A percentile compares a stretch with the other conserved stretches of the same genome.
Conservation (phyloP, 2,888 invertebrate genomes). For the Pocota personata region DNA sequence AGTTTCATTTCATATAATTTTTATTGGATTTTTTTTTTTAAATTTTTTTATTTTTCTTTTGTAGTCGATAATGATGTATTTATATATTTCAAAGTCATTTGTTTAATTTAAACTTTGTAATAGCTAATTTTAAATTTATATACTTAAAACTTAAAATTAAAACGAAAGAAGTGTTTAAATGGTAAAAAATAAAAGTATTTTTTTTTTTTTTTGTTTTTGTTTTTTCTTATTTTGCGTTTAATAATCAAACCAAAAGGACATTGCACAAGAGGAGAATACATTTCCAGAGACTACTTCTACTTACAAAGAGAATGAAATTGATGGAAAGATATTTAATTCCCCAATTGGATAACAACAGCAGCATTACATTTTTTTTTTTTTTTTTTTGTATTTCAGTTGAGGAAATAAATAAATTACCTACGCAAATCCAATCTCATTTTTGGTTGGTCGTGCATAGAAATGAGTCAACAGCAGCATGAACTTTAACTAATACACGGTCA, state of each 20-base stretch:
- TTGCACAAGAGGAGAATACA: conserved; percentile 28
- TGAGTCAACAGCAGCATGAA: conserved; percentile 65
- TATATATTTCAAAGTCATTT: conserved; percentile 73
- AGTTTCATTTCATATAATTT: conserved; percentile 68
- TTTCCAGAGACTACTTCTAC: background rate
- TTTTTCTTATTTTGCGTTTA: conserved; percentile 14
- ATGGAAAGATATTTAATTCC: background rate
- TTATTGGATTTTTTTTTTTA: conserved; percentile 46
- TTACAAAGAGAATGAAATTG: background rate
- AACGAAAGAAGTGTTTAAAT: conserved; percentile 57
- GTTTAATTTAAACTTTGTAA: conserved; percentile 73
- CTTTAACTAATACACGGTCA: conserved; percentile 20
- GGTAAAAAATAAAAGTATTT: conserved; percentile 62
- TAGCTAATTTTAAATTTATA: conserved; percentile 66
- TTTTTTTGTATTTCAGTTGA: background rate
- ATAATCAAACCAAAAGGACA: conserved; percentile 23
- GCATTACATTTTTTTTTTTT: conserved; percentile 31
- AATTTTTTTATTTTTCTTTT: conserved; percentile 52
- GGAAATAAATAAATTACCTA: background rate
- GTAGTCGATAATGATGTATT: conserved; percentile 70
- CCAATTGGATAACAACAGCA: conserved; percentile 36
- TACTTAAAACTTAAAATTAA: conserved; percentile 66
- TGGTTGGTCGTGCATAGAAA: background rate
- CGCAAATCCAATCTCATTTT: background rate
- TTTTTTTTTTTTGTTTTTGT: conserved; percentile 10